Evolutionary conservation across 2,797 vertebrate species (phyloP).

Genomic region (Necrosyrtes monachus): DNA sequence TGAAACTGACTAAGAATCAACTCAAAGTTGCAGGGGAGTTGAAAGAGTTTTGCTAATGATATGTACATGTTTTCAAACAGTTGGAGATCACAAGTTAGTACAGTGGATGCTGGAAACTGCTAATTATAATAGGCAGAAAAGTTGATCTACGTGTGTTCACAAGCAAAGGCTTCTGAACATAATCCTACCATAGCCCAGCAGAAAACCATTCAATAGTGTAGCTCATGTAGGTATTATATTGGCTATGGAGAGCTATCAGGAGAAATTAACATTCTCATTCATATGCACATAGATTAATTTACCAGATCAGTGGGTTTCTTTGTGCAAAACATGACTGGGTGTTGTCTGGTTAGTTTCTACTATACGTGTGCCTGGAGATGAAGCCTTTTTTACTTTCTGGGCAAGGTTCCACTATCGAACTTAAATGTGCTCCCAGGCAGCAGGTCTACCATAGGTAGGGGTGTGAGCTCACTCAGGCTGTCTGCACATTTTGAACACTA

Average conservation of each 20-base stretch:
- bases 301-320: not conserved
- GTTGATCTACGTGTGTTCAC: not conserved
- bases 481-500: not conserved
- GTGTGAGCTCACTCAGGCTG: not conserved
- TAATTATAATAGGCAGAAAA: not conserved
- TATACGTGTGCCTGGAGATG: accelerated
- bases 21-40: not conserved
- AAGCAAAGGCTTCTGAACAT: not conserved
- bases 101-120: not conserved
- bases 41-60: constrained; percentile 12
- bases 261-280: not conserved
- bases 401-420: not conserved
- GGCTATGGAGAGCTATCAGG: not conserved
- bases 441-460: not conserved
- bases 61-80: not conserved
- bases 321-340: not conserved
- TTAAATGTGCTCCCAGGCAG: not conserved
- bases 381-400: not conserved
- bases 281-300: not conserved
- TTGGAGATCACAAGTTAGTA: not conserved
- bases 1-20: not conserved
- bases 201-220: not conserved
- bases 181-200: not conserved
- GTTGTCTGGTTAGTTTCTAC: not conserved
- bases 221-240: not conserved